These are phyloP conservation scores for Carassius carassius DNA, from an alignment of 2,113 vertebrate genomes.

Conservation along the genomic window DNA sequence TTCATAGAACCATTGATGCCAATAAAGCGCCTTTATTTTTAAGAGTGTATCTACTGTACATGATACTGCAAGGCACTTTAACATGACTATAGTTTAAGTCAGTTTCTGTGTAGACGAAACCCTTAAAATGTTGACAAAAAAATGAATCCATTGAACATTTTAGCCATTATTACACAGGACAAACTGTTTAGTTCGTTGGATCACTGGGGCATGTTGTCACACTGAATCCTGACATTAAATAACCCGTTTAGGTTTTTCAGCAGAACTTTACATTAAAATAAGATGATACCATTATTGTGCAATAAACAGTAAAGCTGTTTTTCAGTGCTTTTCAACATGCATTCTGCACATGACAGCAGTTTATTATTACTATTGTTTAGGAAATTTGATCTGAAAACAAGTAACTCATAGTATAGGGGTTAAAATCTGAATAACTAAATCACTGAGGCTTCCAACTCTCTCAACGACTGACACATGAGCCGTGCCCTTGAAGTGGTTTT, in stretches of 20 bases:
- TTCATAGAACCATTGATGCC: no score
- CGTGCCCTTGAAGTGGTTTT: not conserved
- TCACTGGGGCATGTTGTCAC: not conserved
- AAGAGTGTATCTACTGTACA: no score
- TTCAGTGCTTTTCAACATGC: not conserved
- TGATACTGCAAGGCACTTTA: not conserved
- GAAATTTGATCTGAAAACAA: not conserved
- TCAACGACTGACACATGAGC: not conserved
- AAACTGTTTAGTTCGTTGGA: not conserved
- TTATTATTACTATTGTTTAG: not conserved
- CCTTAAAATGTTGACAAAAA: not conserved
- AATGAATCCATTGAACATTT: not conserved
- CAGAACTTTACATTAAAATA: not conserved
- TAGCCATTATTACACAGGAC: not conserved
- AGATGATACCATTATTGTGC: not conserved
- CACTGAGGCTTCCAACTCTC: not conserved
- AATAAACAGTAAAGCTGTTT: not conserved
- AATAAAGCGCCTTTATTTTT: no score
- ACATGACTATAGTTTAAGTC: not conserved
- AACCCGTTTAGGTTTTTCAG: not conserved
- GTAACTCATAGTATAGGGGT: not conserved
- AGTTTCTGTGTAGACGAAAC: not conserved
- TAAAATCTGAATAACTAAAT: not conserved
- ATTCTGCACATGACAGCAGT: not conserved
- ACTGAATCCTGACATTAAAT: not conserved